Conservation (phyloP, 2,797 vertebrate genomes). For the Macropus fuliginosus region DNA sequence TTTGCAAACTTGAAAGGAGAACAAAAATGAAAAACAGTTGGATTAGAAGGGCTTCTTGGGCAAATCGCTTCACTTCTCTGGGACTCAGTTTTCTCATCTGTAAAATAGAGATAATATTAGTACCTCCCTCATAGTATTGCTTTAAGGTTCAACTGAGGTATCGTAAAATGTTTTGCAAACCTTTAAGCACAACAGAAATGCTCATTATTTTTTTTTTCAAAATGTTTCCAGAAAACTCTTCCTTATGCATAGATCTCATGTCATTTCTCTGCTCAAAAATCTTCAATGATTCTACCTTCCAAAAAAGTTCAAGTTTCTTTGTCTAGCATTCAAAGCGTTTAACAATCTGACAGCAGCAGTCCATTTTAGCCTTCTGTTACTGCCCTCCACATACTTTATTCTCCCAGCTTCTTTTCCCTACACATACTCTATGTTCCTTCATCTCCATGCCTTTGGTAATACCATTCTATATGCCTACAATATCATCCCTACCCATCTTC, state of each 20-base stretch:
- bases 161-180: background rate
- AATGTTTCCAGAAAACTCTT: background rate
- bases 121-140: background rate
- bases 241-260: background rate
- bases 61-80: background rate
- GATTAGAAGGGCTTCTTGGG: slow-evolving; percentile 17
- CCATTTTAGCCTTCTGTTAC: background rate
- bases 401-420: background rate
- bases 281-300: background rate
- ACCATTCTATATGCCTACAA: background rate
- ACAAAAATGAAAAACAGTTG: slow-evolving; percentile 16
- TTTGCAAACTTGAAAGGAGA: slow-evolving; percentile 41
- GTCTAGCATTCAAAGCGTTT: background rate
- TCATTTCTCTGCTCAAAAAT: background rate
- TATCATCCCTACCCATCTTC: background rate
- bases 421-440: background rate
- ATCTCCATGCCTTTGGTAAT: background rate
- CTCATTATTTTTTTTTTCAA: background rate
- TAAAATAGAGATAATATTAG: background rate
- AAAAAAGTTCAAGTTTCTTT: background rate
- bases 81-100: background rate
- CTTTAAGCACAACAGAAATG: background rate
- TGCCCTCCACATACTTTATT: background rate
- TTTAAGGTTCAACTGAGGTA: background rate
- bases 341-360: background rate